phyloP scores from a whole-genome alignment of 2,888 invertebrate genomes.

The Anoncus sp. region DNA sequence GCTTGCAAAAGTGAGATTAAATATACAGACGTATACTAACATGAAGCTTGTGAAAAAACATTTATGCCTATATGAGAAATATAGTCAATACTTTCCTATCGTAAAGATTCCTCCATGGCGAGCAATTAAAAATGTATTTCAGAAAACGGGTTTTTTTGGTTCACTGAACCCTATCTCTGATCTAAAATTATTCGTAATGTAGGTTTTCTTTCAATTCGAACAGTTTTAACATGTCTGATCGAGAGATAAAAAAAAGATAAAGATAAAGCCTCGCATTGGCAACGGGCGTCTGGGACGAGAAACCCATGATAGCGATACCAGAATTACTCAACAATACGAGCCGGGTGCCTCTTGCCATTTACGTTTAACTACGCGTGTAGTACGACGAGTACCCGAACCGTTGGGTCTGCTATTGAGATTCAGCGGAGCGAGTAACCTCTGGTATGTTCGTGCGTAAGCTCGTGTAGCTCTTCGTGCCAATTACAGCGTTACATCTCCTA shows the following conservation, averaged over 20 bases:
- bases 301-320: constrained; percentile 31
- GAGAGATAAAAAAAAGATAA: background rate
- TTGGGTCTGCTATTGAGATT: constrained; percentile 51
- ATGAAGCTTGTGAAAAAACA: no score
- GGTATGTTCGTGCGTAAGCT: constrained; percentile 55
- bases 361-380: constrained; percentile 48
- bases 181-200: no score
- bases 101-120: no score
- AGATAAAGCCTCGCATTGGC: background rate
- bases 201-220: background rate
- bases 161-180: no score
- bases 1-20: no score
- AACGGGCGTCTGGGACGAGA: background rate
- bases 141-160: no score
- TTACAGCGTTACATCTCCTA: constrained; percentile 47
- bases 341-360: constrained; percentile 55
- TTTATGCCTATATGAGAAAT: no score
- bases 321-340: constrained; percentile 62
- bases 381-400: constrained; percentile 29
- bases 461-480: constrained; percentile 52
- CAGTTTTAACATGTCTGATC: background rate
- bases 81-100: no score
- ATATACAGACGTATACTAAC: no score
- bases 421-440: constrained; percentile 55
- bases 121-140: no score